Evolutionary conservation across 2,113 vertebrate genomes (phyloP).

Genomic region (Garra rufa): DNA sequence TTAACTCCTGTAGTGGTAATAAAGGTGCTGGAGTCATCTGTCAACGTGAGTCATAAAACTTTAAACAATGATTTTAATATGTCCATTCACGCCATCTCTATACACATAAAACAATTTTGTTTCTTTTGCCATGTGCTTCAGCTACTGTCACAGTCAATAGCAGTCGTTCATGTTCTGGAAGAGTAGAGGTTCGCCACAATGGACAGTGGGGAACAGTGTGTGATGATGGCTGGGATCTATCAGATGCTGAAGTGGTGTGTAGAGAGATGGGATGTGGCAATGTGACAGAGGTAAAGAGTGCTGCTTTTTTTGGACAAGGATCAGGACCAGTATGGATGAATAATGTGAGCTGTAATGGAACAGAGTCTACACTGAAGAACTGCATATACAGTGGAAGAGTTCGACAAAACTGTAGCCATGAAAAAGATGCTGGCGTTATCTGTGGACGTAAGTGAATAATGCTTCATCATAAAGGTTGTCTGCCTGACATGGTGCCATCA

Average conservation of each 20-base stretch:
- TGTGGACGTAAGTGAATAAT: not conserved
- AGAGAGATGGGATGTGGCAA: constrained; percentile 28
- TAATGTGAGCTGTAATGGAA: not conserved
- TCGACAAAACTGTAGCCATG: not conserved
- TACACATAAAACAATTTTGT: not conserved
- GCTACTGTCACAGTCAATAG: not conserved
- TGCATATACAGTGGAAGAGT: not conserved
- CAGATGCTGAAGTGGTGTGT: constrained; percentile 31
- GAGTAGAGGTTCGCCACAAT: constrained; percentile 13
- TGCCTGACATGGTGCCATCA: not conserved
- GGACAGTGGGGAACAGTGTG: constrained; percentile 1
- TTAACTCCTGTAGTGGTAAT: not conserved
- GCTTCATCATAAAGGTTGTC: not conserved
- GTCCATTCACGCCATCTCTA: not conserved
- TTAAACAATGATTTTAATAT: not conserved
- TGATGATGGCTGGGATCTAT: not conserved
- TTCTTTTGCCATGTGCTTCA: not conserved
- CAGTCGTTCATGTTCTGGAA: not conserved
- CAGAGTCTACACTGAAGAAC: not conserved
- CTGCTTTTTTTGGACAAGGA: constrained; percentile 18
- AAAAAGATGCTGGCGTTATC: not conserved
- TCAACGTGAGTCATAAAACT: not conserved
- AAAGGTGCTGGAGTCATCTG: constrained; percentile 12
- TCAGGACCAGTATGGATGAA: constrained; percentile 12
- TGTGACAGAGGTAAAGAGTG: not conserved